These are phyloP conservation scores for Thalassarche chlororhynchos DNA, from an alignment of 2,113 vertebrate species.

Conservation along the genomic window DNA sequence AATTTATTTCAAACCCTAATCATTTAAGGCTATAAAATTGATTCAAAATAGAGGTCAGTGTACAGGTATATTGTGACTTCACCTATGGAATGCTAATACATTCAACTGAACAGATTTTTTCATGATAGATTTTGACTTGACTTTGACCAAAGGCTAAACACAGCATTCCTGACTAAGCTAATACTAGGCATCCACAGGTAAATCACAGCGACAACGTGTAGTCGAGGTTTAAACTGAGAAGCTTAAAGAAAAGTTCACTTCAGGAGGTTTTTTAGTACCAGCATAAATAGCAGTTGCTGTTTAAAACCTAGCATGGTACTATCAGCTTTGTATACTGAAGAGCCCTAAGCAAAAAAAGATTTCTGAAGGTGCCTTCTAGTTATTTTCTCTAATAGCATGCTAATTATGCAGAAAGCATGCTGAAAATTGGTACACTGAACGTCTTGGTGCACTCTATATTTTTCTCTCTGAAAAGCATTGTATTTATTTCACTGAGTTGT, in stretches of 20 bases:
- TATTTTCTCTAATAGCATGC: not conserved
- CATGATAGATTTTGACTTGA: not conserved
- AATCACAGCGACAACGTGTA: not conserved
- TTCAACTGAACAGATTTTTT: not conserved
- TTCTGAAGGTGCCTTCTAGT: not conserved
- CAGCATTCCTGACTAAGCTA: not conserved
- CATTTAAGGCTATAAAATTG: slow-evolving; percentile 64
- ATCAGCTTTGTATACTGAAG: not conserved
- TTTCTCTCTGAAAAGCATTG: not conserved
- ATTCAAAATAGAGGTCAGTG: slow-evolving; percentile 62
- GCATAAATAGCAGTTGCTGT: slow-evolving; percentile 5
- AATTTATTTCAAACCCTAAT: slow-evolving; percentile 64
- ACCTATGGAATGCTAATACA: slow-evolving; percentile 39
- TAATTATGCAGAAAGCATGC: not conserved
- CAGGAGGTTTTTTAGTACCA: not conserved
- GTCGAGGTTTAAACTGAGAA: not conserved
- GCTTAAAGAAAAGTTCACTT: not conserved
- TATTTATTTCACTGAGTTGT: not conserved
- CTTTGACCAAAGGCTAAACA: slow-evolving; percentile 39
- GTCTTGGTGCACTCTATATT: not conserved
- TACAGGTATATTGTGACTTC: slow-evolving; percentile 22
- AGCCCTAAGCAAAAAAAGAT: not conserved
- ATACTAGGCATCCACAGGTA: not conserved
- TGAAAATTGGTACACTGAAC: not conserved
- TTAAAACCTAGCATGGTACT: not conserved